Conservation (phyloP, 2,888 invertebrate genomes). For the Philonicus albiceps region DNA sequence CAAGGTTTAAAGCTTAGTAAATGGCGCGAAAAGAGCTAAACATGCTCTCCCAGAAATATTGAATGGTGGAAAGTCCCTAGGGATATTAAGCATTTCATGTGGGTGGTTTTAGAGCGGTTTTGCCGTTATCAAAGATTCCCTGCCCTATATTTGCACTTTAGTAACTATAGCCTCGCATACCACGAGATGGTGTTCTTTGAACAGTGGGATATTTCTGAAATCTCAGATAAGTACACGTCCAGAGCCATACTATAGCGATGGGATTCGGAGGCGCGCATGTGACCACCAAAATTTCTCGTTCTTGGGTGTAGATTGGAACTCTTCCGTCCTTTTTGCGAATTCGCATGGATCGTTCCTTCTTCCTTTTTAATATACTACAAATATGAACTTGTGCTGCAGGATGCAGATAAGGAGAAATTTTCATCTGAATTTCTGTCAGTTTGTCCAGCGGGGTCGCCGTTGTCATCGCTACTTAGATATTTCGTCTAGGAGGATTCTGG, state of each 20-base stretch:
- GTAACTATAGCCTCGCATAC: neutral
- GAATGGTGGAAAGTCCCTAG: neutral
- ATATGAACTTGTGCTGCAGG: slow-evolving; percentile 27
- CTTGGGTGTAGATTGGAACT: neutral
- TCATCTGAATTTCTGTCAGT: slow-evolving; percentile 42
- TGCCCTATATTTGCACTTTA: neutral
- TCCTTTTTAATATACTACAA: neutral
- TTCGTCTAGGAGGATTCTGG: slow-evolving; percentile 11
- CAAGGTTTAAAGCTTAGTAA: neutral
- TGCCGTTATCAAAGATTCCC: neutral
- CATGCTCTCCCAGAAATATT: neutral
- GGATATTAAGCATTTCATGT: neutral
- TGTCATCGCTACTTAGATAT: slow-evolving; percentile 32
- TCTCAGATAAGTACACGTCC: neutral
- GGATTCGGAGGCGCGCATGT: neutral
- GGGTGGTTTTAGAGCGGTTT: neutral
- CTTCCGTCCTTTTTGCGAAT: neutral
- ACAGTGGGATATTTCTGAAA: neutral
- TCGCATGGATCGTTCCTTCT: neutral
- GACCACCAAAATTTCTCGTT: slow-evolving; percentile 1
- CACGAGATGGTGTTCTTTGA: neutral
- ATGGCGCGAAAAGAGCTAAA: neutral
- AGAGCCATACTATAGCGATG: neutral
- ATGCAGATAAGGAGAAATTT: slow-evolving; percentile 41
- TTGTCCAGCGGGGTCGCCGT: slow-evolving; percentile 45